Conservation (phyloP, 2,113 vertebrate genomes). For the Phylloscopus trochilus region DNA sequence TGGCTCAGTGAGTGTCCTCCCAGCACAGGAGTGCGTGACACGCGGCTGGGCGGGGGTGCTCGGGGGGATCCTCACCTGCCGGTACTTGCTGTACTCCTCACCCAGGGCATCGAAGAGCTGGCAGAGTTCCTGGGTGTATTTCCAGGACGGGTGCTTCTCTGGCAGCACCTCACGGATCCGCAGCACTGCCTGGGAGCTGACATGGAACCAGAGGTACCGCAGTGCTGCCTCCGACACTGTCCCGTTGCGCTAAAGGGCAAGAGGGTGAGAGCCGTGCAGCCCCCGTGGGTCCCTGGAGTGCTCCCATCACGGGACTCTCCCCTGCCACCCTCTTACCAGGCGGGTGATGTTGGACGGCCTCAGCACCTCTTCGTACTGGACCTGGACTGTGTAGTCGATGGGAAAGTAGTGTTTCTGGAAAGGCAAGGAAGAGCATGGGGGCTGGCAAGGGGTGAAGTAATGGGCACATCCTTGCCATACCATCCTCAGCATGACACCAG, state of each 20-base stretch:
- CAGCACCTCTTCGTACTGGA: constrained; percentile 71
- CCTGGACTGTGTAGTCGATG: constrained; percentile 61
- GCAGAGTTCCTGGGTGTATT: constrained; percentile 74
- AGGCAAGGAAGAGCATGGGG: background rate
- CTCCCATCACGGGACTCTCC: rapidly evolving
- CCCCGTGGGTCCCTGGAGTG: rapidly evolving
- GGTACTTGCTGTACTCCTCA: background rate
- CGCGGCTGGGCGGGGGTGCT: background rate
- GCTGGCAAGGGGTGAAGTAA: background rate
- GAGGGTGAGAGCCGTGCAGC: background rate
- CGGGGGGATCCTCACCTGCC: background rate
- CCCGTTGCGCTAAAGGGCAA: constrained; percentile 59
- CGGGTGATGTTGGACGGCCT: constrained; percentile 62
- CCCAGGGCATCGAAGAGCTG: constrained; percentile 48
- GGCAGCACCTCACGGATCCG: constrained; percentile 77
- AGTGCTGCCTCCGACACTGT: constrained; percentile 69
- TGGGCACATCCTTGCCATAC: background rate
- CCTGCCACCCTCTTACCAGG: constrained; percentile 43
- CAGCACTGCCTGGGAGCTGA: constrained; percentile 76
- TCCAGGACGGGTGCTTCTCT: constrained; percentile 79
- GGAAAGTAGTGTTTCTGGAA: constrained; percentile 73
- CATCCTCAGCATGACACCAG: rapidly evolving
- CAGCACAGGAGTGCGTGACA: rapidly evolving
- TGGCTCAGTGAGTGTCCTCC: no score
- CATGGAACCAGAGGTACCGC: constrained; percentile 82